phyloP scores from a whole-genome alignment of 2,888 invertebrate genomes.

The Phaonia tiefii region DNA sequence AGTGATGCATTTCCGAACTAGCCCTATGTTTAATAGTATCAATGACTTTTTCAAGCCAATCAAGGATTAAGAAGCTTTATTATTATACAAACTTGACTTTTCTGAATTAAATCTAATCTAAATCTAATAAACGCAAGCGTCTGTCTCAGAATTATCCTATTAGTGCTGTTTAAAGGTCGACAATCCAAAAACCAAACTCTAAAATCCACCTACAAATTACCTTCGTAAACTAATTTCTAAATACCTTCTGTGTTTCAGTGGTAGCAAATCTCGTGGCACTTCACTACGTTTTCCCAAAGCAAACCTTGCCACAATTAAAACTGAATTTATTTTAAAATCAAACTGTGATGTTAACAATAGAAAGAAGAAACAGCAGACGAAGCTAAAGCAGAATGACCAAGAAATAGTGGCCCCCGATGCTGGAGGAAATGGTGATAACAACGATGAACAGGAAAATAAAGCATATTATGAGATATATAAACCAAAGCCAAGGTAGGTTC shows the following conservation, averaged over 20 bases:
- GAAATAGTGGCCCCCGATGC: conserved; percentile 27
- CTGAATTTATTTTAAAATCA: conserved; percentile 67
- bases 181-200: no score
- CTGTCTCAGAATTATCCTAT: no score
- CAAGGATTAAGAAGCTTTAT: no score
- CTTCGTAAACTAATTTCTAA: no score
- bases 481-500: conserved; percentile 70
- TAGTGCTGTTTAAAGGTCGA: no score
- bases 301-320: conserved; percentile 68
- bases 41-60: no score
- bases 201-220: no score
- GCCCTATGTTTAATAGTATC: no score
- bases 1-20: no score
- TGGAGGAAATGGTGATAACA: conserved; percentile 37
- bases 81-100: no score
- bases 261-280: conserved; percentile 76
- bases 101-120: no score
- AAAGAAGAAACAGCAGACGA: conserved; percentile 47
- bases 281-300: conserved; percentile 76
- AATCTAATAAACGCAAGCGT: no score
- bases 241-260: conserved; percentile 66
- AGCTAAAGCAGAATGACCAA: conserved; percentile 36
- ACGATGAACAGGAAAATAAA: conserved; percentile 62
- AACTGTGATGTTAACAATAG: conserved; percentile 72
- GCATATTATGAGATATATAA: conserved; percentile 58